Conservation (phyloP, 2,888 invertebrate genomes). For the Neoitamus cyanurus region DNA sequence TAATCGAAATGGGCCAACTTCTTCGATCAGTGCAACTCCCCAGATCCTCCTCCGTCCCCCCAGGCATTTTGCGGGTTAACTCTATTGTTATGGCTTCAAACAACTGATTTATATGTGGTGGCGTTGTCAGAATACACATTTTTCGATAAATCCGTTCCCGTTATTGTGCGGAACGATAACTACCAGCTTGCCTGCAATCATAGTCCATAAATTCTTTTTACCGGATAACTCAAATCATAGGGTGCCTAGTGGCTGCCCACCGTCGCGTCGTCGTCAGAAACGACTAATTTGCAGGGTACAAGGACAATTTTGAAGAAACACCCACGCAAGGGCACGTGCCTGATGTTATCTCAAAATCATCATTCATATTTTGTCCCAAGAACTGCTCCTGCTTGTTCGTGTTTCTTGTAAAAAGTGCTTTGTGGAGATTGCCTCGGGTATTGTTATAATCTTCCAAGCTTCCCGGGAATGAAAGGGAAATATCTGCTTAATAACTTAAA, state of each 20-base stretch:
- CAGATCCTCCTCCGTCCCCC: not conserved
- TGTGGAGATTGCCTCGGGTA: not conserved
- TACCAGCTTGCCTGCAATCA: not conserved
- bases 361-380: not conserved
- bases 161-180: not conserved
- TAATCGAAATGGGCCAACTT: conserved; percentile 9
- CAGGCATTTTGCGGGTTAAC: not conserved
- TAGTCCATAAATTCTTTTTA: not conserved
- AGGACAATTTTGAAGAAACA: not conserved
- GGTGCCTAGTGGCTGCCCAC: not conserved
- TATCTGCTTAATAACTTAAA: not conserved
- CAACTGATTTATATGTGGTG: not conserved
- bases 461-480: not conserved
- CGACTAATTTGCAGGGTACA: not conserved
- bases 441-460: not conserved
- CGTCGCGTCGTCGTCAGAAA: not conserved
- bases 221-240: not conserved
- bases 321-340: not conserved
- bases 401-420: not conserved
- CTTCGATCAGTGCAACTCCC: not conserved
- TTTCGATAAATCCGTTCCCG: not conserved
- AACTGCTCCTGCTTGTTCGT: not conserved
- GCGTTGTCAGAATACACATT: not conserved
- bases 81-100: not conserved
- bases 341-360: not conserved